Conservation (phyloP, 2,888 invertebrate genomes). For the Glyphotaelius pellucidus region DNA sequence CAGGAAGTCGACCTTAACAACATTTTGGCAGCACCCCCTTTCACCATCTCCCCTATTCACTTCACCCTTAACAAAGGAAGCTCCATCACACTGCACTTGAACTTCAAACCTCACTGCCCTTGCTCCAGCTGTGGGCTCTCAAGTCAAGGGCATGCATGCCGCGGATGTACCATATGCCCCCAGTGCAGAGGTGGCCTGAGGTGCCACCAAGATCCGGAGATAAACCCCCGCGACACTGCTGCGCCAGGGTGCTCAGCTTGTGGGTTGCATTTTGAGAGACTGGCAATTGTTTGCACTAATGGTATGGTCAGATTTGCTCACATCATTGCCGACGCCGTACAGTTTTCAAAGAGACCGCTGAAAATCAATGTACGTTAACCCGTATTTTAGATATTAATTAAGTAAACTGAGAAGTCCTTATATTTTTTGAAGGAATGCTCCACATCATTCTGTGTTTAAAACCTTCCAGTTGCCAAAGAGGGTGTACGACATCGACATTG, state of each 20-base stretch:
- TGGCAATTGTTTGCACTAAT: constrained; percentile 38
- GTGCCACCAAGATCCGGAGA: background rate
- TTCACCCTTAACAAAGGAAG: constrained; percentile 1
- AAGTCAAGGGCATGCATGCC: background rate
- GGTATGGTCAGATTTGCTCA: constrained; percentile 19
- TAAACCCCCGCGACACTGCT: background rate
- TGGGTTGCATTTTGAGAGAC: constrained; percentile 27
- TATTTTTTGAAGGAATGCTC: background rate
- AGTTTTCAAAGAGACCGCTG: constrained; percentile 28
- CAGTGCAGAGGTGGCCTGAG: background rate
- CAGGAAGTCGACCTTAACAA: constrained; percentile 2
- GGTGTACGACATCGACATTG: constrained; percentile 30
- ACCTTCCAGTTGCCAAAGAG: constrained; percentile 24
- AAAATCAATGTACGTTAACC: constrained; percentile 17
- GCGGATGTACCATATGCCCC: background rate
- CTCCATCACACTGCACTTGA: background rate
- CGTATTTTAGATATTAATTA: too few species aligned
- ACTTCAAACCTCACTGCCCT: constrained; percentile 14
- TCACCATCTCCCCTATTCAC: background rate
- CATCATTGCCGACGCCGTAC: constrained; percentile 14
- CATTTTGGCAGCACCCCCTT: background rate
- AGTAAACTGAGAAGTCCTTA: background rate
- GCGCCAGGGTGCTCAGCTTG: constrained; percentile 10
- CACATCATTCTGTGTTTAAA: background rate
- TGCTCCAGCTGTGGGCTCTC: background rate